Conservation (phyloP, 2,888 invertebrate species). For the Calameuta pallipes region DNA sequence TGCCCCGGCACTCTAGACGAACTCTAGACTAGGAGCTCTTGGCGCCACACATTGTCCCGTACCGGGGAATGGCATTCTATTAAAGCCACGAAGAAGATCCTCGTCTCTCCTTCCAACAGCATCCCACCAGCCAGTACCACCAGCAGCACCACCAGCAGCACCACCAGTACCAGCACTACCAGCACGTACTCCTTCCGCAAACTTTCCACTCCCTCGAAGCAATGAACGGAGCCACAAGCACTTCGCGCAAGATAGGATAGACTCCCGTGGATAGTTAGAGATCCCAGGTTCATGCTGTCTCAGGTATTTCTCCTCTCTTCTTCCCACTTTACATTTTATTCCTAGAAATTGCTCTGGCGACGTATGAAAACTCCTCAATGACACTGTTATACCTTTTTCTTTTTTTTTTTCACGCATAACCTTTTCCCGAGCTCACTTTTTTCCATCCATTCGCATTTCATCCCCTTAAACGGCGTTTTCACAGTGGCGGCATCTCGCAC, state of each 20-base stretch:
- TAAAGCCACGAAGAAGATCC: slow-evolving; percentile 38
- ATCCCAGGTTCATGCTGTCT: neutral
- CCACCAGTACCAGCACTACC: neutral
- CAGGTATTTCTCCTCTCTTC: neutral
- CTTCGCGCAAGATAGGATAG: slow-evolving; percentile 4
- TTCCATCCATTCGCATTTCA: neutral
- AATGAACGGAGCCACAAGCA: neutral
- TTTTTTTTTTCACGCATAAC: neutral
- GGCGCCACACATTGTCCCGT: slow-evolving; percentile 31
- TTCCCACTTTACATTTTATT: neutral
- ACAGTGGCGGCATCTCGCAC: neutral
- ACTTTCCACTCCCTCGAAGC: neutral
- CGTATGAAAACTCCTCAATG: neutral
- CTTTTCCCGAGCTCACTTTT: neutral
- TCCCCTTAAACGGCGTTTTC: neutral
- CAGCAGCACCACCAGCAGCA: too few species aligned
- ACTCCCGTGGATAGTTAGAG: neutral
- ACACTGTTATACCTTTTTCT: neutral
- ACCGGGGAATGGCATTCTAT: slow-evolving; percentile 41
- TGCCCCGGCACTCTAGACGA: slow-evolving; percentile 12
- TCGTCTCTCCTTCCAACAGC: neutral
- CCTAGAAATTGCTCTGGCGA: neutral
- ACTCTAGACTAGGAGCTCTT: neutral
- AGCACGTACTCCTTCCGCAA: neutral
- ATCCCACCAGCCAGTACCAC: neutral